Conservation (phyloP, 2,113 vertebrate genomes). For the Daubentonia madagascariensis region DNA sequence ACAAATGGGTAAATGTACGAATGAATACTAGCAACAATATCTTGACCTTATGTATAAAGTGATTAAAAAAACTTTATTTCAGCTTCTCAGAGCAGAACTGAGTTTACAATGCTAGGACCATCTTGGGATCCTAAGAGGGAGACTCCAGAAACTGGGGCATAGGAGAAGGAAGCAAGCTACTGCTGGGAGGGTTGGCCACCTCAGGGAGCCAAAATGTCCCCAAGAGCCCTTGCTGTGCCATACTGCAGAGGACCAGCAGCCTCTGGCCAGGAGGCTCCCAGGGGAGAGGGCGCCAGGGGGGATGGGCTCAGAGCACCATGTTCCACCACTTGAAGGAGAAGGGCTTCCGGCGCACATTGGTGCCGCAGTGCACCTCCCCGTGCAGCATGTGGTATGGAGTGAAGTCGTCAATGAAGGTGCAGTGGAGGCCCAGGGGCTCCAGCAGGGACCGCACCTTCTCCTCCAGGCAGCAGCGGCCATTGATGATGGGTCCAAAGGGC, state of each 20-base stretch:
- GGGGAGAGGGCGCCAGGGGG: neutral
- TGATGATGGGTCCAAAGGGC: conserved; percentile 89
- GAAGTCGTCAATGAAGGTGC: conserved; percentile 90
- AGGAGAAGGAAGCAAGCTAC: neutral
- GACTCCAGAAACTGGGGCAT: neutral
- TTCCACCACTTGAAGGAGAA: conserved; percentile 93
- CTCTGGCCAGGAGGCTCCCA: neutral
- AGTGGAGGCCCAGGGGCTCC: conserved; percentile 87
- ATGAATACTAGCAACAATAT: rapidly evolving
- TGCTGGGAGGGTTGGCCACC: neutral
- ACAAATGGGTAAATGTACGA: rapidly evolving
- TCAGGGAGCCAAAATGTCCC: neutral
- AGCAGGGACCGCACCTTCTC: conserved; percentile 84
- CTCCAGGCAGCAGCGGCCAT: conserved; percentile 88
- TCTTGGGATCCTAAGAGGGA: neutral
- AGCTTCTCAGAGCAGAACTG: neutral
- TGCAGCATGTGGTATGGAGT: conserved; percentile 83
- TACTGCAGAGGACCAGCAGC: neutral
- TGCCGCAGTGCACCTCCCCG: conserved; percentile 93
- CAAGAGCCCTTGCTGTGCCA: neutral
- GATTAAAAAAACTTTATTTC: neutral
- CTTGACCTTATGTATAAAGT: neutral
- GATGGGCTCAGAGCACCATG: conserved; percentile 80
- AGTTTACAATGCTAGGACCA: neutral
- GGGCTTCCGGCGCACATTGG: conserved; percentile 88